Evolutionary conservation across 1,140 invertebrate genomes (phyloP), one percentile per base, ranked within the genome.

Genomic region (Condylostylus longicornis): DNA sequence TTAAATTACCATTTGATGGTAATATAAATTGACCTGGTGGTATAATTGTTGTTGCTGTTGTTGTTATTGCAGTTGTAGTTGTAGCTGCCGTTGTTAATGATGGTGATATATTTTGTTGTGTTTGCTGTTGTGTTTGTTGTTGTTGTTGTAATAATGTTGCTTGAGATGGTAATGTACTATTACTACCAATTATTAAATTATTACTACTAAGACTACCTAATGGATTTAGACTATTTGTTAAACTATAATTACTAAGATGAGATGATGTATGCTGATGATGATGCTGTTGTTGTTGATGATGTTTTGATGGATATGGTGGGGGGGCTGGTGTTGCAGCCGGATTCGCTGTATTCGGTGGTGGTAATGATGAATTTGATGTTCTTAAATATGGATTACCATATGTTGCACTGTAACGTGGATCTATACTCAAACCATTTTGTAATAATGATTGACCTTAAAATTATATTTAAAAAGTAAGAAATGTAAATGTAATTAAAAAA

Each of bases 381-480:
- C 83, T 68, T 40, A 89, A 65, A 58, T 87, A 87, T 1, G 84
- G 84, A 64, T 88, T 88, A 33, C 84, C 85, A 53, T 89, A 91
- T 5, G 80, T 79, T 17, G 85, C 86, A 15, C 81, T 83, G 52
- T 83, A 90, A 39, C 82, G 67, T 8, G 85, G 82, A 52, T 90
- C 85, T 34, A 86, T 80, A 31, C 69, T 75, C 60, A 59, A 40
- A 61, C 68, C 42, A 54, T 68, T 53, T 55, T 69, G 46, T 40
- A 62, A 46, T 48, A 68, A 27, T 44, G 65, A 47, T 67, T 70
- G 41, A 54, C 64, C 67, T 69, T 39, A 13, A 37, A 42, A 31
- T 5, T 31, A 9, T 7, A 23, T 4, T 19, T 14, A 8, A 10
- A 2, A 37, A 29, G n/a, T 20, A 25, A 17, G 35, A 17, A 37